phyloP scores from a whole-genome alignment of 2,888 invertebrate species.

The Papilio gigon region DNA sequence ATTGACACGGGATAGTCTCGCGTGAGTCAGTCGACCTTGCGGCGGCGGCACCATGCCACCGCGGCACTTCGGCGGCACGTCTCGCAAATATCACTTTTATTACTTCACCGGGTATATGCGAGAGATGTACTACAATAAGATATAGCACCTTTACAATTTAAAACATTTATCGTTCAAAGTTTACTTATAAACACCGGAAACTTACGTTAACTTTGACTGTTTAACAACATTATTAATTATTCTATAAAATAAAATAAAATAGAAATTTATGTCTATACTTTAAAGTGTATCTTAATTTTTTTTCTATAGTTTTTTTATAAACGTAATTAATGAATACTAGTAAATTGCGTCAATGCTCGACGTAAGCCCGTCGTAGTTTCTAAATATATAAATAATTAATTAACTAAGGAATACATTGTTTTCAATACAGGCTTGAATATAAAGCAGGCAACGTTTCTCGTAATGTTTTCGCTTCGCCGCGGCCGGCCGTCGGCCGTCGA shows the following conservation, averaged over 20 bases:
- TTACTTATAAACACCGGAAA: not conserved
- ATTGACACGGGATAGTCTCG: slow-evolving; percentile 55
- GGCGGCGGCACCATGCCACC: slow-evolving; percentile 43
- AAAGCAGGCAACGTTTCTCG: slow-evolving; percentile 61
- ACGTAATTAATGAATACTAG: not conserved
- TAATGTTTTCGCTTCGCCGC: slow-evolving; percentile 74
- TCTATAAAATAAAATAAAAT: too few relatives aligned
- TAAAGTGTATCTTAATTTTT: not conserved
- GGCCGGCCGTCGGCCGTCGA: slow-evolving; percentile 76
- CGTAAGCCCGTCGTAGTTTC: slow-evolving; percentile 23
- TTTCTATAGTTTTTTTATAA: not conserved
- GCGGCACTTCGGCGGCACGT: slow-evolving; percentile 57
- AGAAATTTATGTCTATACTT: too few relatives aligned
- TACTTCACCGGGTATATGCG: slow-evolving; percentile 60
- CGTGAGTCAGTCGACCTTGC: slow-evolving; percentile 79
- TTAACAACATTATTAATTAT: too few relatives aligned
- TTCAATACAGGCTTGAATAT: slow-evolving; percentile 58
- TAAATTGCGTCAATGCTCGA: not conserved
- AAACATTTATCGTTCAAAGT: not conserved
- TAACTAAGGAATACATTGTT: slow-evolving; percentile 45
- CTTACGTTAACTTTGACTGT: not conserved
- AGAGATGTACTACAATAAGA: slow-evolving; percentile 54
- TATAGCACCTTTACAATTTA: not conserved
- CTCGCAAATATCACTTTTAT: slow-evolving; percentile 73
- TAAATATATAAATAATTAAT: slow-evolving; percentile 18